Percentiles rank a stretch among this genome's conserved stretches.
Conservation (phyloP, 2,113 vertebrate genomes). For the Bambusicola thoracicus region DNA sequence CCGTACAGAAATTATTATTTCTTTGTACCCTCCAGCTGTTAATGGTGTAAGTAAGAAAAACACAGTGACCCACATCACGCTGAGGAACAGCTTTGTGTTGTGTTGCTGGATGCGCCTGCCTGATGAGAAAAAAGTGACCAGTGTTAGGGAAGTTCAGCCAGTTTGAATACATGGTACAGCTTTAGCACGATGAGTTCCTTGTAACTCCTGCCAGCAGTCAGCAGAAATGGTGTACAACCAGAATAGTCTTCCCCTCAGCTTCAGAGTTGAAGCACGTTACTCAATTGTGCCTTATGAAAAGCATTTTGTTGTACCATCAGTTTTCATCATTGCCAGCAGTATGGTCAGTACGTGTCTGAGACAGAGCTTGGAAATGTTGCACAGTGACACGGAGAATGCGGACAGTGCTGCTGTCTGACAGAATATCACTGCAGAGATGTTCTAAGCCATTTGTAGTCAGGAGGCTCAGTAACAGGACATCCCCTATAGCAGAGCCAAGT, state of each 20-base stretch:
- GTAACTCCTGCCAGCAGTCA: slow-evolving; percentile 3
- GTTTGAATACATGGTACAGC: neutral
- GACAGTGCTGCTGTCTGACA: neutral
- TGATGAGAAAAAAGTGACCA: neutral
- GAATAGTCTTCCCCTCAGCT: neutral
- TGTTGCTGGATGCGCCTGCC: neutral
- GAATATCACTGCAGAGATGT: neutral
- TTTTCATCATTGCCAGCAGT: neutral
- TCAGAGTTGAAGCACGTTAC: neutral
- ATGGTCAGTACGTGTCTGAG: neutral
- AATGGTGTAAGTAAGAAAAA: neutral
- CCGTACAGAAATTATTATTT: neutral
- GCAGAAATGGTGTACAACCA: neutral
- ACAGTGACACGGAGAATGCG: neutral
- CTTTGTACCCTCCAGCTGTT: neutral
- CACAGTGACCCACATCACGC: neutral
- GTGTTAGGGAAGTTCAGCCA: neutral
- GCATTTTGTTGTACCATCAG: neutral
- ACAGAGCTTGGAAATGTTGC: neutral
- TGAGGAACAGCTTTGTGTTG: neutral
- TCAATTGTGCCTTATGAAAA: neutral
- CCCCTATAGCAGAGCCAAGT: neutral
- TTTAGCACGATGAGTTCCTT: slow-evolving; percentile 13
- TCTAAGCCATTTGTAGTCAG: neutral
- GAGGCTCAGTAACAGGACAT: neutral